These are phyloP conservation scores for Molossus alvarezi DNA, from an alignment of 2,797 vertebrate genomes.

Conservation along the genomic window DNA sequence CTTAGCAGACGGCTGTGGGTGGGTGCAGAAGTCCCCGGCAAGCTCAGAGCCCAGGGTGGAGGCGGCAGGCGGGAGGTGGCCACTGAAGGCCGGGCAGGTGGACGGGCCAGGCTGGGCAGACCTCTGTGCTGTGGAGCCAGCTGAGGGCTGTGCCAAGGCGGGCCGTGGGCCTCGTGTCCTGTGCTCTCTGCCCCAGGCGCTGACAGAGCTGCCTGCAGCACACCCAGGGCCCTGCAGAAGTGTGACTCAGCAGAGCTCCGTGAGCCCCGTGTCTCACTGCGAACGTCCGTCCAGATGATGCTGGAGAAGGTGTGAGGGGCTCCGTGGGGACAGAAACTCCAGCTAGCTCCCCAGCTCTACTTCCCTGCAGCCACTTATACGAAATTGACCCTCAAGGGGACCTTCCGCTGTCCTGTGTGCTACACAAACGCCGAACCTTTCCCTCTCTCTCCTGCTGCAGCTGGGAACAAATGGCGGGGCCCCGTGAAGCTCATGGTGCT, in stretches of 20 bases:
- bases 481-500: accelerated
- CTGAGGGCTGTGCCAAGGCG: accelerated
- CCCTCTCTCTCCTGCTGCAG: background rate
- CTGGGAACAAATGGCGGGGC: accelerated
- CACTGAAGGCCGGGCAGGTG: accelerated
- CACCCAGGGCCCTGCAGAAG: no score
- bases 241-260: no score
- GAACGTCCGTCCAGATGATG: no score
- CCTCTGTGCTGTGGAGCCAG: accelerated
- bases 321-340: accelerated
- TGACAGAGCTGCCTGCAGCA: no score
- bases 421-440: accelerated
- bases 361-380: accelerated
- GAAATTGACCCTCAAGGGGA: no score
- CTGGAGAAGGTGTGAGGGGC: background rate
- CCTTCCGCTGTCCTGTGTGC: background rate
- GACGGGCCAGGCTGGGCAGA: background rate
- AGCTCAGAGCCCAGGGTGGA: no score
- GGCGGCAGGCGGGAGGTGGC: accelerated
- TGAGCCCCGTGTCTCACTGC: background rate
- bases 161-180: accelerated
- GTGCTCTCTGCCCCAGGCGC: accelerated
- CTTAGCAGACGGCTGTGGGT: accelerated
- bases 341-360: accelerated
- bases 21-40: accelerated